Base-by-base conservation (phyloP, 2,888 invertebrate genomes). In the Stenolophus ochropezus region DNA sequence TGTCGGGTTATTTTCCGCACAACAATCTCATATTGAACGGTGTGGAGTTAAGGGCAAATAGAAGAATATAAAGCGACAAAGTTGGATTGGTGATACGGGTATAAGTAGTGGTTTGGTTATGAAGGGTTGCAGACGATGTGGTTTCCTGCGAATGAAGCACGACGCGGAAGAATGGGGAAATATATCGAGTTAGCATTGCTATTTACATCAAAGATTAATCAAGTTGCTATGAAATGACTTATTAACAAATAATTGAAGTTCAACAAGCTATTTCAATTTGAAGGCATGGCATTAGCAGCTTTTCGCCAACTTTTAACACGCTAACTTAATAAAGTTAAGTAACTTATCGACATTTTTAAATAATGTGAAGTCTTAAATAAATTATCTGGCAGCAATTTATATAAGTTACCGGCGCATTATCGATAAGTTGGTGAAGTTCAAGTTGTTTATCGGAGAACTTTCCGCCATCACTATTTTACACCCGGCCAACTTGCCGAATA, bases 281-380 rank as follows among this genome's bases (percentile, higher is more conserved):
- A 61, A 61, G 23, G 14, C n/a, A 23, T 5, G 8, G 56, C 23
- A 27, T 11, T 23, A n/a, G n/a, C 27, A 69, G 61, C 33, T 69
- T 69, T 69, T 18, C 16, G 33, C 33, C 33, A 33, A 61, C 61
- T 61, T 61, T 61, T 61, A 61, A 25, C 61, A 25, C 61, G 61
- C 61, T 61, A 61, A 61, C 23, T 61, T 61, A 61, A 69, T 69
- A 27, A 69, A 69, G 16, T 69, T 33, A 69, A 69, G 65, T 69
- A 33, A 69, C 33, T 69, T 69, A 69, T 69, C 65, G 65, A 69
- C 65, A 69, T 69, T 69, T 69, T 69, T 69, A 69, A 69, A 69
- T 69, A 16, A 69, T 69, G 16, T 69, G 65, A 69, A 69, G 65
- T 69, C 65, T 69, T 33, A 69, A 69, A 69, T 69, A 69, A 69